phyloP scores from a whole-genome alignment of 1,140 invertebrate genomes.

The Calephelis virginiensis region DNA sequence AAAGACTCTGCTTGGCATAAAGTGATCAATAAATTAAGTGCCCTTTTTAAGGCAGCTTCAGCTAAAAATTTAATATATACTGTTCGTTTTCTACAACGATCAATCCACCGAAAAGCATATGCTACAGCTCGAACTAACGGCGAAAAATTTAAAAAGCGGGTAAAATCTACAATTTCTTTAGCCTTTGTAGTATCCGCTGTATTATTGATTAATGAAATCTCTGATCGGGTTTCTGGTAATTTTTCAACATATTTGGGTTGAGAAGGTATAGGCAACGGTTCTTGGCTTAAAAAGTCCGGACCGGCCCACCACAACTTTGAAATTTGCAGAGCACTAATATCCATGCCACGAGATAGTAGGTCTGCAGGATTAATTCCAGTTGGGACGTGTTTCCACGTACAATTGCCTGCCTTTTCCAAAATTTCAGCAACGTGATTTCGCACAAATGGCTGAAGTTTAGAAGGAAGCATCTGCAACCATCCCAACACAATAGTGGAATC shows the following conservation, averaged over 20 bases:
- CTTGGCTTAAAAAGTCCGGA: too few relatives aligned
- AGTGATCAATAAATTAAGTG: too few relatives aligned
- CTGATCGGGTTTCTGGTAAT: not conserved
- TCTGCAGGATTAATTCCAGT: too few relatives aligned
- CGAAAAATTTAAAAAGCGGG: slow-evolving; percentile 13
- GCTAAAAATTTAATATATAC: not conserved
- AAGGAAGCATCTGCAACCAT: slow-evolving; percentile 5
- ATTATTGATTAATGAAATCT: not conserved
- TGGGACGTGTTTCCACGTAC: not conserved
- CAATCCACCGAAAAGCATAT: not conserved
- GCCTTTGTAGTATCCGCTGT: too few relatives aligned
- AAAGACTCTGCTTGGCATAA: too few relatives aligned
- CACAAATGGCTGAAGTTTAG: slow-evolving; percentile 3
- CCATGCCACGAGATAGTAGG: too few relatives aligned
- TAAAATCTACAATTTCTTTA: not conserved
- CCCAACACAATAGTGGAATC: not conserved
- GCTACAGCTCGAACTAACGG: slow-evolving; percentile 8
- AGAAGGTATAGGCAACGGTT: too few relatives aligned
- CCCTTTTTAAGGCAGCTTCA: not conserved
- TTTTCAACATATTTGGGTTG: too few relatives aligned
- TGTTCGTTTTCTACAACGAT: slow-evolving; percentile 4
- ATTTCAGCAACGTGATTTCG: not conserved
- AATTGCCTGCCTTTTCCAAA: not conserved
- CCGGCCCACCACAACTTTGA: too few relatives aligned
- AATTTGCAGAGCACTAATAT: too few relatives aligned